Base-by-base conservation (phyloP, 2,113 vertebrate genomes). In the Turdus rufiventris region DNA sequence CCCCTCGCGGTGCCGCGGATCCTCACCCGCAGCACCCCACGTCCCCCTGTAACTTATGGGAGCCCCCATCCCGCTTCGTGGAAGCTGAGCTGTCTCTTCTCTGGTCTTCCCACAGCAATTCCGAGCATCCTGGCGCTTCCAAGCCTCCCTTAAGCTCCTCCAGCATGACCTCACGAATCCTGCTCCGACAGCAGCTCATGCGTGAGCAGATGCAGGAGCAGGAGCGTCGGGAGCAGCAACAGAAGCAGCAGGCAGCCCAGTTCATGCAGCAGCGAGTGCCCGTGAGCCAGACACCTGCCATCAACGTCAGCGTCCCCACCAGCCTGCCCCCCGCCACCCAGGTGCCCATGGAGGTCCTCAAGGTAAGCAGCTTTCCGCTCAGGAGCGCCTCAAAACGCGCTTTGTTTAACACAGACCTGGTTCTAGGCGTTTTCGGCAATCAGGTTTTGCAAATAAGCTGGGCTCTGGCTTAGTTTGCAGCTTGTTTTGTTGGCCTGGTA, bases 311-410 rank as follows among this genome's bases (percentile, higher is more conserved):
- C 25, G 96, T 97, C 85, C 97, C 98, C 89, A 74, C 95, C 86
- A 95, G 97, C 94, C 97, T 98, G 68, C 97, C 98, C 73, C 98
- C 98, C 2, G 97, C 98, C 60, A 96, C 99, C 67, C 99, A 99
- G 98, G 99, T 99, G 84, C 99, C 99, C 94, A 98, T 98, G 98
- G 98, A 99, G 97, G 98, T 99, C 95, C 97, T 99, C 94, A 99
- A 99, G 99, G 99, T 99, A 98, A 0, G 98, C 94, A 47, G 21
- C 40, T 29, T 36, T 71, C 57, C 17, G 6, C 43, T 60, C 48
- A 36, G 62, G 74, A 70, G 5, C 67, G 68, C n/a, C 86, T 93
- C 88, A 10, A 40, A 88, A 36, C 6, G 2, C n/a, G 5, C 63
- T 75, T 73, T 51, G 3, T 60, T 50, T 71, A 14, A 7, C 5